A percentile compares a stretch with the other conserved stretches of the same genome.
Evolutionary conservation across 1,140 invertebrate genomes (phyloP).

Genomic region (Nephila pilipes): DNA sequence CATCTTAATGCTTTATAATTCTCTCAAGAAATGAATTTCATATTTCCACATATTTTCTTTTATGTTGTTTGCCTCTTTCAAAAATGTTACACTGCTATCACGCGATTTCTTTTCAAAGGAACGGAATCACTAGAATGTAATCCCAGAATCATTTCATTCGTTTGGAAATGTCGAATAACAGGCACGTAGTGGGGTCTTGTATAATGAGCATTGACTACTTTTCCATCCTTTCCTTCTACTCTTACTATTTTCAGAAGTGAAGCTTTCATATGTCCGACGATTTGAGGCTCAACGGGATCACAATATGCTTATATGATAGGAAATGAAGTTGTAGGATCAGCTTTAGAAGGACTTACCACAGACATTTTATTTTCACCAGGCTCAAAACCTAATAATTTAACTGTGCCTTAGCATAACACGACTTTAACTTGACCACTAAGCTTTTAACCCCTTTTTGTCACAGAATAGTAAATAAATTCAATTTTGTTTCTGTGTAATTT

Average conservation of each 20-base stretch:
- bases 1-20: too few species aligned
- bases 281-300: constrained; percentile 21
- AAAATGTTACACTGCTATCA: too few species aligned
- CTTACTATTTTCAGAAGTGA: too few species aligned
- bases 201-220: neutral
- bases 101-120: too few species aligned
- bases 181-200: constrained; percentile 26
- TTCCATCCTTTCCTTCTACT: neutral
- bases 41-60: too few species aligned
- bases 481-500: too few species aligned
- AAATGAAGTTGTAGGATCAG: too few species aligned
- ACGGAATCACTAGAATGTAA: neutral
- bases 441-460: neutral
- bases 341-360: neutral
- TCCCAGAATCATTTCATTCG: constrained; percentile 3
- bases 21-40: too few species aligned
- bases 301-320: neutral
- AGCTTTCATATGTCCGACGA: too few species aligned
- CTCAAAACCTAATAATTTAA: neutral
- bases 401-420: neutral
- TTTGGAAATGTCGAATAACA: constrained; percentile 24
- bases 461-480: neutral
- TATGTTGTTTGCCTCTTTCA: too few species aligned
- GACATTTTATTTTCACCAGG: neutral
- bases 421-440: neutral